These are phyloP conservation scores for Otolemur garnettii DNA, from an alignment of 2,113 vertebrate genomes.

Conservation along the genomic window DNA sequence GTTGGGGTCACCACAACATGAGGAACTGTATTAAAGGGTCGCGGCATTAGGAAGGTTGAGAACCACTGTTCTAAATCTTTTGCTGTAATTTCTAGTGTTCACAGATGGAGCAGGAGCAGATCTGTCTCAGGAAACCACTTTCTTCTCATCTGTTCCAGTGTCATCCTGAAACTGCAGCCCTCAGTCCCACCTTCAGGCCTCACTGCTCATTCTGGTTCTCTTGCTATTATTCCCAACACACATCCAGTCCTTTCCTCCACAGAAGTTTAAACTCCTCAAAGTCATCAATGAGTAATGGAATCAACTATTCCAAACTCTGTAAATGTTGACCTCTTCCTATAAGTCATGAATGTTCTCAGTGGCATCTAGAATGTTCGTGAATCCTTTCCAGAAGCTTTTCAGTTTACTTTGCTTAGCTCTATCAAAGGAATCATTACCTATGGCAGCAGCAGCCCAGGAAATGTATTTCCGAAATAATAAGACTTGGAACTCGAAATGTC, in stretches of 20 bases:
- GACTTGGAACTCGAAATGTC: not conserved
- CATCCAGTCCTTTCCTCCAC: not conserved
- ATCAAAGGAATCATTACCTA: not conserved
- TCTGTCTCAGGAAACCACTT: not conserved
- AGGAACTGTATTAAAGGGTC: no score
- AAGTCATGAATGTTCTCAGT: not conserved
- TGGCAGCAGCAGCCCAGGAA: not conserved
- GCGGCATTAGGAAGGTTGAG: no score
- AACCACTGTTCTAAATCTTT: not conserved
- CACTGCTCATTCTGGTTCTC: not conserved
- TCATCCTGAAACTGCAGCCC: not conserved
- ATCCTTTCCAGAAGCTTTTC: not conserved
- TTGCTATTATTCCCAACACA: not conserved
- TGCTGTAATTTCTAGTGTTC: not conserved
- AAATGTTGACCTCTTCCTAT: not conserved
- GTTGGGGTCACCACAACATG: no score
- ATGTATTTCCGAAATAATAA: not conserved
- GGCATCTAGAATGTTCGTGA: not conserved
- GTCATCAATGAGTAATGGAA: not conserved
- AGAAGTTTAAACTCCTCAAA: not conserved
- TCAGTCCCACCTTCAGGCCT: not conserved
- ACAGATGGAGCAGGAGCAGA: not conserved
- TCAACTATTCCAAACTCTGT: not conserved
- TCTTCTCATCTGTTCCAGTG: not conserved
- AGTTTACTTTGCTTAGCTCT: not conserved